Percentiles rank a stretch among this genome's conserved stretches.
Evolutionary conservation across 1,140 invertebrate species (phyloP).

Genomic region (Brachionus calyciflorus): DNA sequence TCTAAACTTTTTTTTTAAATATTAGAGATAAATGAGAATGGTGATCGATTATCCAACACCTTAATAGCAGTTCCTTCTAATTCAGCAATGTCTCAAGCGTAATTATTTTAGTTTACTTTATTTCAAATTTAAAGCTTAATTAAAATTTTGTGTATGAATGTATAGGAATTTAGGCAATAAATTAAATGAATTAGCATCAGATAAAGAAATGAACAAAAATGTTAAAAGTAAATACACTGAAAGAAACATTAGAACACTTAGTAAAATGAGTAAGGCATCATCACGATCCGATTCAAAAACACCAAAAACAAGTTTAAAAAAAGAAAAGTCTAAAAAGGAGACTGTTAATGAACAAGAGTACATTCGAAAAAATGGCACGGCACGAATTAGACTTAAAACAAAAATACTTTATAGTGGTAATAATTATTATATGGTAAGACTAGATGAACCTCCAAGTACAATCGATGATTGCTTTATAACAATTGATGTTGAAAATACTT

Average conservation of each 20-base stretch:
- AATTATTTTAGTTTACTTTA: no score
- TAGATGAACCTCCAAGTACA: conserved; percentile 52
- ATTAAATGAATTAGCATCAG: conserved; percentile 28
- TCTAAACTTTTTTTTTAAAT: background rate
- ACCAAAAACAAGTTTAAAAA: background rate
- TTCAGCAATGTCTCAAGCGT: conserved; percentile 33
- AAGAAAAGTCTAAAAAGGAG: conserved; percentile 51
- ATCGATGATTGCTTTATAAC: conserved; percentile 57
- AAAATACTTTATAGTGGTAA: conserved; percentile 54
- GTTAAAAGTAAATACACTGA: conserved; percentile 37
- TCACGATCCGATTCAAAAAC: background rate
- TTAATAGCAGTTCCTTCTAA: conserved; percentile 1
- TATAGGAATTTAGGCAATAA: conserved; percentile 9
- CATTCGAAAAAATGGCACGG: conserved; percentile 54
- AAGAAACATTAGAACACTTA: conserved; percentile 48
- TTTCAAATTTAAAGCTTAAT: background rate
- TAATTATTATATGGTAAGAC: conserved; percentile 53
- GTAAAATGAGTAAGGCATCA: conserved; percentile 26
- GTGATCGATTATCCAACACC: background rate
- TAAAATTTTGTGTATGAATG: background rate
- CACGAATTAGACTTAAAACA: conserved; percentile 54
- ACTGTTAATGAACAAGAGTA: conserved; percentile 51
- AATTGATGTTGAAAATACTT: conserved; percentile 51
- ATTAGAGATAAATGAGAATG: background rate
- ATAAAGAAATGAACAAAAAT: conserved; percentile 42